A percentile compares a stretch with the other conserved stretches of the same genome.
These are phyloP conservation scores for Phalacrocorax pelagicus DNA, from an alignment of 2,113 vertebrate genomes.

Conservation along the genomic window DNA sequence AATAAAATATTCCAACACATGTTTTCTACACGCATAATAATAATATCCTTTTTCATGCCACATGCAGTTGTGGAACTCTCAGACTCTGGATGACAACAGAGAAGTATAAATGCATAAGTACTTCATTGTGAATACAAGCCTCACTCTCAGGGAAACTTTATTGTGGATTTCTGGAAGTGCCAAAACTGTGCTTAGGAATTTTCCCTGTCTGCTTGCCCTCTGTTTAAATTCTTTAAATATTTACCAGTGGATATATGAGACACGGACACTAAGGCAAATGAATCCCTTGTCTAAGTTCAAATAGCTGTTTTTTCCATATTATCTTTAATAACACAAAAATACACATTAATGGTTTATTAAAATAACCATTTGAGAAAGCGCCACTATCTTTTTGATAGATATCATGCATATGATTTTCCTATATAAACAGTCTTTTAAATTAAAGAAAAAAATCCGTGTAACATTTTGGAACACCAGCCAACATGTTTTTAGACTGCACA, in stretches of 20 bases:
- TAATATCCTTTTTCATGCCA: neutral
- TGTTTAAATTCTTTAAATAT: neutral
- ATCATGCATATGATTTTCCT: neutral
- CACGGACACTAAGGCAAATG: neutral
- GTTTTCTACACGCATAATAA: neutral
- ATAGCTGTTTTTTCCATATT: neutral
- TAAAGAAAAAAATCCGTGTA: neutral
- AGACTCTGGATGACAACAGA: neutral
- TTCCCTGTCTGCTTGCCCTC: neutral
- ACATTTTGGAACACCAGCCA: neutral
- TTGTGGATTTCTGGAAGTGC: neutral
- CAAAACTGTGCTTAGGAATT: neutral
- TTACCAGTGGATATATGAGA: neutral
- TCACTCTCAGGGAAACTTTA: neutral
- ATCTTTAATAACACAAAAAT: neutral
- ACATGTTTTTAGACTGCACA: neutral
- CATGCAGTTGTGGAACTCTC: neutral
- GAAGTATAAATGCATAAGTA: neutral
- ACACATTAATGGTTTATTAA: neutral
- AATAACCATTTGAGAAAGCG: neutral
- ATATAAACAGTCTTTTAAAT: neutral
- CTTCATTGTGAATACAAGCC: neutral
- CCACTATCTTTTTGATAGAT: neutral
- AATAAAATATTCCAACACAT: slow-evolving; percentile 8
- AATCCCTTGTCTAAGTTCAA: neutral